These are phyloP conservation scores for Agriopis marginaria DNA, from an alignment of 2,888 invertebrate genomes.

Conservation along the genomic window DNA sequence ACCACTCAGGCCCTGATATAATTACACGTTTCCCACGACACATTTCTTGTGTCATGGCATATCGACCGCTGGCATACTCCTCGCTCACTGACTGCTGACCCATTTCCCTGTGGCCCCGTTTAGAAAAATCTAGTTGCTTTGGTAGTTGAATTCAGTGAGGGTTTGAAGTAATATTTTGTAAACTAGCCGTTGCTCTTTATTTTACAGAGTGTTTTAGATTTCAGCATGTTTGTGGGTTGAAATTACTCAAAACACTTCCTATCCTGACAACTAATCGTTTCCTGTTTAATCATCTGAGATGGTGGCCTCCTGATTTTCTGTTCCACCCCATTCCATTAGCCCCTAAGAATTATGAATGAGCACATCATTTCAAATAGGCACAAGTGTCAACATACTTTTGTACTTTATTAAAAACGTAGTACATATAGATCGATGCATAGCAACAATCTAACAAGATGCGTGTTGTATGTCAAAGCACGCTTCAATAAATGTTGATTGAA, in stretches of 20 bases:
- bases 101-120: conserved; percentile 48
- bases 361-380: no score
- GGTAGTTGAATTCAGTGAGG: neutral
- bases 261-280: no score
- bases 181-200: neutral
- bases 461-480: neutral
- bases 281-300: no score
- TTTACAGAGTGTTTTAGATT: no score
- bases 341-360: no score
- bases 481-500: conserved; percentile 1
- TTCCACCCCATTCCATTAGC: no score
- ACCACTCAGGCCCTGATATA: neutral
- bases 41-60: conserved; percentile 41
- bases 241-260: neutral
- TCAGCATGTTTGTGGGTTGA: neutral
- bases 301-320: no score
- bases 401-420: no score
- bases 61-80: conserved; percentile 51
- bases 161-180: neutral
- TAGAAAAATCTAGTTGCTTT: conserved; percentile 22
- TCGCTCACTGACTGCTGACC: conserved; percentile 47
- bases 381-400: no score
- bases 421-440: no score
- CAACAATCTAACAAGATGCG: neutral
- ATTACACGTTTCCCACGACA: conserved; percentile 26